phyloP scores from a whole-genome alignment of 92 coral and sea anemone species.

The Parazoanthus swiftii region DNA sequence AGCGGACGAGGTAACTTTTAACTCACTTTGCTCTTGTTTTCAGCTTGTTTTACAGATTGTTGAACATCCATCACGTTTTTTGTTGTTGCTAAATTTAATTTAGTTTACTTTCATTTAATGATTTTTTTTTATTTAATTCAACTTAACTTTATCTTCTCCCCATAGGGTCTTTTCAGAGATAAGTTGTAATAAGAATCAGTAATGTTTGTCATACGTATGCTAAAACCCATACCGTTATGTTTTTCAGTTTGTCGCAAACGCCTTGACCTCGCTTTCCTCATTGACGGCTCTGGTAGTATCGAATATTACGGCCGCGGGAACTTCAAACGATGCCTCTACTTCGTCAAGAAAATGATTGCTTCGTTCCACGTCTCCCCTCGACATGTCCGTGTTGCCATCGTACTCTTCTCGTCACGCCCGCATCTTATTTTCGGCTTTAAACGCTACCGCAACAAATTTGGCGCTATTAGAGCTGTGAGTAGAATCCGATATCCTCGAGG shows the following conservation, averaged over 20 bases:
- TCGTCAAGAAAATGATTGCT: constrained; percentile 60
- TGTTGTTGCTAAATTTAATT: no score
- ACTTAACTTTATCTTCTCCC: no score
- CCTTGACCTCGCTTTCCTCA: constrained; percentile 62
- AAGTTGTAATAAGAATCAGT: not conserved
- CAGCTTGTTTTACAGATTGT: not conserved
- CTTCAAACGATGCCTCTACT: constrained; percentile 72
- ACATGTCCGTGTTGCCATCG: constrained; percentile 58
- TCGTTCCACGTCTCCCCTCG: constrained; percentile 52
- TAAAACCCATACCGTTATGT: not conserved
- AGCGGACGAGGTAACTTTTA: not conserved
- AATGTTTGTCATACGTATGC: not conserved
- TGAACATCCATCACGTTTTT: not conserved
- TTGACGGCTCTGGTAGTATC: constrained; percentile 82
- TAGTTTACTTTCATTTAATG: no score
- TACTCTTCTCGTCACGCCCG: constrained; percentile 56
- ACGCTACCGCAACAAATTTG: constrained; percentile 34
- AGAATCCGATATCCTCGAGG: constrained; percentile 79
- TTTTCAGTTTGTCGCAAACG: constrained; percentile 51
- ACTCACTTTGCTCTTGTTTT: not conserved
- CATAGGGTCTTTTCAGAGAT: no score
- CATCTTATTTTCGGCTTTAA: constrained; percentile 64
- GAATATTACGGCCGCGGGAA: constrained; percentile 59
- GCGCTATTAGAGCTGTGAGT: constrained; percentile 54
- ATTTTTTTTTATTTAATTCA: no score